A percentile compares a stretch with the other conserved stretches of the same genome.
These are phyloP conservation scores for Plecturocebus donacophilus DNA, from an alignment of 2,113 vertebrate species.

Conservation along the genomic window DNA sequence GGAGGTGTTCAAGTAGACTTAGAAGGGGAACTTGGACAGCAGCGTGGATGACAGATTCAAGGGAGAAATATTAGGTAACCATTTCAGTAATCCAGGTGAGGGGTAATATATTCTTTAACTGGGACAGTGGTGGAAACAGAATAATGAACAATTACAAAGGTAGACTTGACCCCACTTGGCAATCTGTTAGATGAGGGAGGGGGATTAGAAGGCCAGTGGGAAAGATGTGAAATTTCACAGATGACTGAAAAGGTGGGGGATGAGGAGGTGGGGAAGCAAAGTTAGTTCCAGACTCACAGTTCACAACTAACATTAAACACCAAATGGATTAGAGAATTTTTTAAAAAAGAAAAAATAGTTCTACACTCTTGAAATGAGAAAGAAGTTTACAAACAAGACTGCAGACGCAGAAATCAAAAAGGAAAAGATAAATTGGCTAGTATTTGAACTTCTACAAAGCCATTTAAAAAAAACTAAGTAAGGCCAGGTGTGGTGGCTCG, in stretches of 20 bases:
- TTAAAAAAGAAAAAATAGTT: not conserved
- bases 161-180: not conserved
- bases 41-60: not conserved
- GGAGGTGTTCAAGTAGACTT: not conserved
- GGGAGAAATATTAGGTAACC: not conserved
- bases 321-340: not conserved
- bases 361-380: not conserved
- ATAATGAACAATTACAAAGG: not conserved
- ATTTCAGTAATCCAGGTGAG: not conserved
- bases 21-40: not conserved
- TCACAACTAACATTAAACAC: not conserved
- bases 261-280: not conserved
- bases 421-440: not conserved
- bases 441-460: not conserved
- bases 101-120: not conserved
- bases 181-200: not conserved
- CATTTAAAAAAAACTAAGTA: not conserved
- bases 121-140: not conserved
- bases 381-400: conserved; percentile 29
- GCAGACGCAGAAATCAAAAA: conserved; percentile 20
- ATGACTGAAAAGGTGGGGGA: rapidly evolving
- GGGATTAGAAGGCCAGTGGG: no score
- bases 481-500: no score
- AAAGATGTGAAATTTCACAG: not conserved
- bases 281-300: not conserved